Conservation (phyloP, 2,888 invertebrate genomes). For the Lordiphosa fenestrarum region DNA sequence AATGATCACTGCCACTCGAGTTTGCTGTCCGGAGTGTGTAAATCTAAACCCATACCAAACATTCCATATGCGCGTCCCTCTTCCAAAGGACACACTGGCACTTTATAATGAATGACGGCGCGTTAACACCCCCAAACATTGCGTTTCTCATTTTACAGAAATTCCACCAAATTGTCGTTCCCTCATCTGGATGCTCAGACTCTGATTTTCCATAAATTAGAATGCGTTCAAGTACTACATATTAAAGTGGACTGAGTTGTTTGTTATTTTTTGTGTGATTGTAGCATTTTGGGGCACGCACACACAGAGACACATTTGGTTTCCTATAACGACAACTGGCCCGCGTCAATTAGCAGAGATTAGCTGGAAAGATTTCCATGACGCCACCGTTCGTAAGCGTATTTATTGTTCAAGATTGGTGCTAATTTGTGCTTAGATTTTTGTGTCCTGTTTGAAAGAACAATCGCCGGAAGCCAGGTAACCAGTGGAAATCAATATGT, state of each 20-base stretch:
- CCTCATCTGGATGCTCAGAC: slow-evolving; percentile 13
- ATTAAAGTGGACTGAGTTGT: slow-evolving; percentile 17
- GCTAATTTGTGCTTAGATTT: no score
- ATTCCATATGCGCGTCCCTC: slow-evolving; percentile 5
- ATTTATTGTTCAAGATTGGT: no score
- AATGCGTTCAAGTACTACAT: slow-evolving; percentile 34
- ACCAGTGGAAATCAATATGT: no score
- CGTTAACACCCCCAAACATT: slow-evolving; percentile 73
- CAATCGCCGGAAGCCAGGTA: no score
- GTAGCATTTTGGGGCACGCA: slow-evolving; percentile 25
- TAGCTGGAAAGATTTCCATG: slow-evolving; percentile 7
- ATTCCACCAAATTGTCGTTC: slow-evolving; percentile 53
- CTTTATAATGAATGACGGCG: slow-evolving; percentile 71
- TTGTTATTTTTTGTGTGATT: slow-evolving; percentile 43
- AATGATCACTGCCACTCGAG: slow-evolving; percentile 41
- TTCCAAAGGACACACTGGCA: slow-evolving; percentile 27
- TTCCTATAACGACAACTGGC: slow-evolving; percentile 24
- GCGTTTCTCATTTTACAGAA: slow-evolving; percentile 70
- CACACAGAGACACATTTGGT: slow-evolving; percentile 26
- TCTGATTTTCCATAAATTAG: slow-evolving; percentile 66
- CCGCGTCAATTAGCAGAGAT: slow-evolving; percentile 26
- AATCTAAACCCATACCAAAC: slow-evolving; percentile 14
- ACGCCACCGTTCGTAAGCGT: not conserved
- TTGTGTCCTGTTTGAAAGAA: no score
- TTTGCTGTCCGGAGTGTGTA: slow-evolving; percentile 14